These are phyloP conservation scores for Apostichopus parvimensis DNA, from an alignment of 35 echinoderm and acorn worm genomes.

Conservation along the genomic window DNA sequence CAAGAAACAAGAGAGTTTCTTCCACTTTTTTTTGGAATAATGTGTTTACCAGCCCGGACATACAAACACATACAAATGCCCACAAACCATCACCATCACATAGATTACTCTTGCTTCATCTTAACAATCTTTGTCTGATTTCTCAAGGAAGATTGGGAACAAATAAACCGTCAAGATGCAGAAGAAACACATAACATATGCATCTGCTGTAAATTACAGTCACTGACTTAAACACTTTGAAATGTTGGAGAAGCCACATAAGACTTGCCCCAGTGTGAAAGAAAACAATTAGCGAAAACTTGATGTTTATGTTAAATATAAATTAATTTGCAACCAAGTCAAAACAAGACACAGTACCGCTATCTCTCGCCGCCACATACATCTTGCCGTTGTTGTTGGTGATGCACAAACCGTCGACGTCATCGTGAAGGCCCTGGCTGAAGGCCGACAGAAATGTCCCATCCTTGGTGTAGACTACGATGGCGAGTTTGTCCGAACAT, in stretches of 20 bases:
- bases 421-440: slow-evolving; percentile 42
- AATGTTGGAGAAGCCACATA: neutral
- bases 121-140: no score
- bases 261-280: neutral
- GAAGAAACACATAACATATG: no score
- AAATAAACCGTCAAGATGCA: no score
- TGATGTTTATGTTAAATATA: neutral
- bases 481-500: slow-evolving; percentile 29
- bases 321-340: slow-evolving; percentile 11
- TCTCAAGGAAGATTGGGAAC: no score
- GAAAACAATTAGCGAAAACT: neutral
- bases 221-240: neutral
- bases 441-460: slow-evolving; percentile 31
- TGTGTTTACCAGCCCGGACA: no score
- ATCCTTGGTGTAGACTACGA: slow-evolving; percentile 48
- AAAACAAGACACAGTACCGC: slow-evolving; percentile 45
- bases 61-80: no score
- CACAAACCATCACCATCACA: no score
- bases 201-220: no score
- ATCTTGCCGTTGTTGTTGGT: slow-evolving; percentile 37
- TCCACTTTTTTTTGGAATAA: no score
- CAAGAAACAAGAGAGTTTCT: no score
- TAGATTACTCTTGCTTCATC: no score
- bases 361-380: slow-evolving; percentile 43
- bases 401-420: slow-evolving; percentile 49